Conservation (phyloP, 2,888 invertebrate genomes). For the Cheilosia variabilis region DNA sequence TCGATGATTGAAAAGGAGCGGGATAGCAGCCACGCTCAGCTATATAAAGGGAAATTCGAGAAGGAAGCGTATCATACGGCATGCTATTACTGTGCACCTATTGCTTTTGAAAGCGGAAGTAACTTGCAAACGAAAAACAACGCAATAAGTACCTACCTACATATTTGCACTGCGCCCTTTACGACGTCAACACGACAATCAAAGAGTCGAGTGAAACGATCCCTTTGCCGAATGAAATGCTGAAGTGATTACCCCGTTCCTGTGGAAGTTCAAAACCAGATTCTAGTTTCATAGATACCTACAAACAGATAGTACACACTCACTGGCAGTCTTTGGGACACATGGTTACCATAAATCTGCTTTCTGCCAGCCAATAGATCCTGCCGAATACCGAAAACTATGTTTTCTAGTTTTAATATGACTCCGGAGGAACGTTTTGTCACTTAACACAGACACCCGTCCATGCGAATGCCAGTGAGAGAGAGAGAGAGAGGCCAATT, state of each 20-base stretch:
- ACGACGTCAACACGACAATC: slow-evolving; percentile 20
- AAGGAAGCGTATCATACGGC: no score
- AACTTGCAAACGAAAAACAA: background rate
- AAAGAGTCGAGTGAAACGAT: slow-evolving; percentile 8
- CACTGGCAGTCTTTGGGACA: slow-evolving; percentile 16
- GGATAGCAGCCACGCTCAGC: no score
- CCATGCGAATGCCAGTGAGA: background rate
- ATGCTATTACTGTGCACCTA: no score
- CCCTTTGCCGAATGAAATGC: background rate
- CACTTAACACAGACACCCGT: slow-evolving; percentile 42
- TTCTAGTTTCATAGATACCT: no score
- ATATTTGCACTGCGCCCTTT: slow-evolving; percentile 1
- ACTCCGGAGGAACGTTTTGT: slow-evolving; percentile 53
- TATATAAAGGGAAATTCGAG: no score
- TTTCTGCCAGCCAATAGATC: slow-evolving; percentile 66
- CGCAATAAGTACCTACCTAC: background rate
- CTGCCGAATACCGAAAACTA: slow-evolving; percentile 59
- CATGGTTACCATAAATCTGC: slow-evolving; percentile 63
- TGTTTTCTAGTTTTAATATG: slow-evolving; percentile 66
- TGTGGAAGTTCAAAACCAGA: background rate
- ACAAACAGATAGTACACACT: background rate
- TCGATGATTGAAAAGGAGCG: no score
- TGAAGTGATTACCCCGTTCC: background rate
- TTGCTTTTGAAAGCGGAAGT: no score
- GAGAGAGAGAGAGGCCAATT: slow-evolving; percentile 10